Evolutionary conservation across 2,113 vertebrate genomes (phyloP).

Genomic region (Pseudorasbora parva): DNA sequence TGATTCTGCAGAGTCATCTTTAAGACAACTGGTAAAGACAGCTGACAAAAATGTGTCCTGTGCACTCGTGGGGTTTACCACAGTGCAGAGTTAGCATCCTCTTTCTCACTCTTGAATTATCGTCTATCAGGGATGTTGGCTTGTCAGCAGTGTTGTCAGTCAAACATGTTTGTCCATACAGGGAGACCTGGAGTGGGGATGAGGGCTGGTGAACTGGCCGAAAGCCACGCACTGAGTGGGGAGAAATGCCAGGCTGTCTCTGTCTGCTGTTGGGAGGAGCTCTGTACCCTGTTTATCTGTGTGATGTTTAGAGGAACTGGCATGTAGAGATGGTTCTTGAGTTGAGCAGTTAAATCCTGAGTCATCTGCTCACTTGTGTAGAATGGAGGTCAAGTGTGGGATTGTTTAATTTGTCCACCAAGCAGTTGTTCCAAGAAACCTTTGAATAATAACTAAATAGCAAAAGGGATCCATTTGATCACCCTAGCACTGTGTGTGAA

Average conservation of each 20-base stretch:
- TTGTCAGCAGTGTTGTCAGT: conserved; percentile 55
- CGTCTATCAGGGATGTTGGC: conserved; percentile 24
- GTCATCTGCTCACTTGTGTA: conserved; percentile 17
- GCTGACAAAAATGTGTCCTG: conserved; percentile 38
- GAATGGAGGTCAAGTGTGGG: conserved; percentile 37
- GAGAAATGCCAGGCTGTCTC: conserved; percentile 15
- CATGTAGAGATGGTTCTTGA: conserved; percentile 30
- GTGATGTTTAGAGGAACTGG: conserved; percentile 27
- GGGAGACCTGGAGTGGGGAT: not conserved
- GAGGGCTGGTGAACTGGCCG: not conserved
- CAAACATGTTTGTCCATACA: conserved; percentile 43
- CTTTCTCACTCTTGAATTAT: conserved; percentile 1
- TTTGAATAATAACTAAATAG: not conserved
- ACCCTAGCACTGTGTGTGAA: not conserved
- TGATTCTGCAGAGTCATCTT: conserved; percentile 21
- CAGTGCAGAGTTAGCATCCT: conserved; percentile 47
- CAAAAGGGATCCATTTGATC: not conserved
- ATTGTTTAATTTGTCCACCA: conserved; percentile 25
- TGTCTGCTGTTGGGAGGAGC: not conserved
- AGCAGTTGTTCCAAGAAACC: not conserved
- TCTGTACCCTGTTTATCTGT: conserved; percentile 17
- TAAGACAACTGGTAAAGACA: conserved; percentile 7
- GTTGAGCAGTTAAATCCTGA: conserved; percentile 35
- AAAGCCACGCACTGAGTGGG: not conserved
- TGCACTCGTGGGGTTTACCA: conserved; percentile 29